Evolutionary conservation across 2,888 invertebrate genomes (phyloP).

Genomic region (Synergus gifuensis): DNA sequence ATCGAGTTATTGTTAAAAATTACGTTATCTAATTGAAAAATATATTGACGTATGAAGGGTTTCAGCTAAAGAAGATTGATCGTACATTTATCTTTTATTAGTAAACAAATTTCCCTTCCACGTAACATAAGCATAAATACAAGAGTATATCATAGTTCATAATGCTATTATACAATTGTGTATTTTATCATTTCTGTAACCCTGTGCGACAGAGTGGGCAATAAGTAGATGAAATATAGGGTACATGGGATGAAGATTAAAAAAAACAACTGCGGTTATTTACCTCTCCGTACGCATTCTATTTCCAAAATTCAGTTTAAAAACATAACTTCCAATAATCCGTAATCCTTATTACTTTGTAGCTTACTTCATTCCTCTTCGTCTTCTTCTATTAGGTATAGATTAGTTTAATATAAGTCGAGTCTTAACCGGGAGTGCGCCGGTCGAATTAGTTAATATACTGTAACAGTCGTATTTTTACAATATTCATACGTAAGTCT

Average conservation of each 20-base stretch:
- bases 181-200: conserved; percentile 16
- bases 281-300: conserved; percentile 76
- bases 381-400: conserved; percentile 66
- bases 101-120: conserved; percentile 64
- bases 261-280: conserved; percentile 49
- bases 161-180: conserved; percentile 59
- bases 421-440: conserved; percentile 69
- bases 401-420: conserved; percentile 73
- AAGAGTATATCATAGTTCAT: conserved; percentile 58
- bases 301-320: conserved; percentile 76
- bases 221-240: not conserved
- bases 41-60: conserved; percentile 4
- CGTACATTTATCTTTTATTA: conserved; percentile 68
- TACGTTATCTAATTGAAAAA: not conserved
- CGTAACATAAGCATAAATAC: conserved; percentile 66
- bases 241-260: not conserved
- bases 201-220: conserved; percentile 11
- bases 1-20: no score
- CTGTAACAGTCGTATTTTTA: conserved; percentile 75
- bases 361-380: conserved; percentile 62
- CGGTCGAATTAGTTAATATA: conserved; percentile 73
- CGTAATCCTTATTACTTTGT: conserved; percentile 73
- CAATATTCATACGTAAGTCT: conserved; percentile 75
- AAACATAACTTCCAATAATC: conserved; percentile 76
- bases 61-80: conserved; percentile 56